These are phyloP conservation scores for Lasiurus borealis DNA, from an alignment of 2,113 vertebrate genomes.

Conservation along the genomic window DNA sequence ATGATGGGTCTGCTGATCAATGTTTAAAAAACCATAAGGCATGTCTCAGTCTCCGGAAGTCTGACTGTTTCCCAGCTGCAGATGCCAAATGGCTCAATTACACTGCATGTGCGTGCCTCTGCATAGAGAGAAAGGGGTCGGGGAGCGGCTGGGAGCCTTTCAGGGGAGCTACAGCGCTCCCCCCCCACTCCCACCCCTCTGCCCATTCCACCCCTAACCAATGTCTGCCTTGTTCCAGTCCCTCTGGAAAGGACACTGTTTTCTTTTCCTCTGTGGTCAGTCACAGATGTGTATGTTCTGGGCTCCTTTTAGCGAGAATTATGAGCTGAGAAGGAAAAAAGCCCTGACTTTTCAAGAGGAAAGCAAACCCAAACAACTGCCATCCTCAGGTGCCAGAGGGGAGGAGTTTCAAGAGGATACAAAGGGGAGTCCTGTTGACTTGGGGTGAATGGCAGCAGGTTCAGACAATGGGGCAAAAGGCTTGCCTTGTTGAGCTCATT, in stretches of 20 bases:
- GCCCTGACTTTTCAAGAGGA: slow-evolving; percentile 22
- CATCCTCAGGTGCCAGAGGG: background rate
- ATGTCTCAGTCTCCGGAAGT: slow-evolving; percentile 27
- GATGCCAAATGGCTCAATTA: slow-evolving; percentile 32
- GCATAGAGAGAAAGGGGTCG: background rate
- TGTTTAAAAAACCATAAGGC: slow-evolving; percentile 21
- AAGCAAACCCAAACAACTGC: background rate
- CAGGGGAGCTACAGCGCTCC: background rate
- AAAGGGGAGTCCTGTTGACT: background rate
- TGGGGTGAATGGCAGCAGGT: background rate
- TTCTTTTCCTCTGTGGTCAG: slow-evolving; percentile 45
- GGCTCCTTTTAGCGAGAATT: slow-evolving; percentile 21
- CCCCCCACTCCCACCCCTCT: background rate
- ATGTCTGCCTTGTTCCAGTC: background rate
- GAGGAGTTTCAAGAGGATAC: background rate
- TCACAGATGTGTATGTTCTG: background rate
- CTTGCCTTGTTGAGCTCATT: background rate
- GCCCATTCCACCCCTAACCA: background rate
- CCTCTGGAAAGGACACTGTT: slow-evolving; percentile 57
- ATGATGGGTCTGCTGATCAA: background rate
- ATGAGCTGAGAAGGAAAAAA: slow-evolving; percentile 13
- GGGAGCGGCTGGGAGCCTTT: background rate
- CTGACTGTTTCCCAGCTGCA: slow-evolving; percentile 32
- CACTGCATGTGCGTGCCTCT: background rate
- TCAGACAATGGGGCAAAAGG: fast-evolving